Evolutionary conservation across 2,888 invertebrate species (phyloP).

Genomic region (Rhabditophanes sp.): DNA sequence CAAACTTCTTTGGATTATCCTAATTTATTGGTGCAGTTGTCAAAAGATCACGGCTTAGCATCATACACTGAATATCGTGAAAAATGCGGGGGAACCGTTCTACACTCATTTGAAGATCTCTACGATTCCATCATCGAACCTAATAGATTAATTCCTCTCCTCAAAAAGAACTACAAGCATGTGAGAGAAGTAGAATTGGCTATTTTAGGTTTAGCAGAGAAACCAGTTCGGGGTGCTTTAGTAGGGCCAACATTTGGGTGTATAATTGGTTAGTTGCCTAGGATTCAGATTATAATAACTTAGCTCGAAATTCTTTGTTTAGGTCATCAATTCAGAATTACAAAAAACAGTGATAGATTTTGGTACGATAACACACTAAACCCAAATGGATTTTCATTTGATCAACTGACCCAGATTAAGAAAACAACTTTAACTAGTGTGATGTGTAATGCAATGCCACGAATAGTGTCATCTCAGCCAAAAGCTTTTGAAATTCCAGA

Average conservation of each 20-base stretch:
- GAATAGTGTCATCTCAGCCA: too few species aligned
- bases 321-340: too few species aligned
- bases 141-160: conserved; percentile 7
- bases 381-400: too few species aligned
- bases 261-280: conserved; percentile 6
- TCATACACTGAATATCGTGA: conserved; percentile 16
- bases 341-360: conserved; percentile 35
- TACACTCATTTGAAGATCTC: conserved; percentile 12
- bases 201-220: conserved; percentile 39
- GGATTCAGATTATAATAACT: background rate
- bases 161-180: conserved; percentile 9
- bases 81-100: conserved; percentile 15
- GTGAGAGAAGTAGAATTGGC: conserved; percentile 42
- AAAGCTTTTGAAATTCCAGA: too few species aligned
- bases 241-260: background rate
- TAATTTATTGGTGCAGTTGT: background rate
- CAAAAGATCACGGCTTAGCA: conserved; percentile 6
- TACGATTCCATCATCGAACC: conserved; percentile 9
- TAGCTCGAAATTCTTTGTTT: too few species aligned
- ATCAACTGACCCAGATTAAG: too few species aligned
- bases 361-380: conserved; percentile 46
- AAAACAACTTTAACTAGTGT: too few species aligned
- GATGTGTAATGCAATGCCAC: too few species aligned
- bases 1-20: conserved; percentile 6
- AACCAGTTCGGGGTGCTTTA: conserved; percentile 18